A percentile compares a stretch with the other conserved stretches of the same genome.
Conservation (phyloP, 2,113 vertebrate species). For the Pelobates fuscus region DNA sequence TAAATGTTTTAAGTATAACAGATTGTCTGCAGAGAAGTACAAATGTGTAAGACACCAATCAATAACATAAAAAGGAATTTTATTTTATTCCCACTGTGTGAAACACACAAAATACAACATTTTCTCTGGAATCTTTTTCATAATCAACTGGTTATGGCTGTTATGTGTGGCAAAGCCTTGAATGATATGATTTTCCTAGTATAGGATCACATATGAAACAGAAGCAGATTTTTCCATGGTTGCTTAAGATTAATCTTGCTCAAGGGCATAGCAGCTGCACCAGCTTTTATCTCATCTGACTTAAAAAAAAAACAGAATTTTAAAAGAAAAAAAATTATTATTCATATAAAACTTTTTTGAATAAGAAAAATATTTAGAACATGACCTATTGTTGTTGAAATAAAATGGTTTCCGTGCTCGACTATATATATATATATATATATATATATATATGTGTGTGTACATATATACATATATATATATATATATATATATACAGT, state of each 20-base stretch:
- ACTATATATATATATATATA: too few relatives aligned
- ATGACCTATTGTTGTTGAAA: too few relatives aligned
- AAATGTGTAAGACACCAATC: constrained; percentile 49
- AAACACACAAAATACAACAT: constrained; percentile 47
- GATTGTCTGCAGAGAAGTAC: constrained; percentile 26
- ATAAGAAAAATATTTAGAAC: background rate
- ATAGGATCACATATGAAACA: constrained; percentile 40
- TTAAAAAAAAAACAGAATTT: constrained; percentile 53
- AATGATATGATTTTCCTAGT: constrained; percentile 52
- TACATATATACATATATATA: too few relatives aligned
- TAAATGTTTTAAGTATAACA: too few relatives aligned
- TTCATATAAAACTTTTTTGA: background rate
- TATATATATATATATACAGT: too few relatives aligned
- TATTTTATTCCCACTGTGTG: constrained; percentile 44
- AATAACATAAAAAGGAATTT: constrained; percentile 7
- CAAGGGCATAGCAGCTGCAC: constrained; percentile 43
- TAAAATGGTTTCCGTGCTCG: too few relatives aligned
- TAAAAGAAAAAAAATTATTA: constrained; percentile 53
- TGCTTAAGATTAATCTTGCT: constrained; percentile 53
- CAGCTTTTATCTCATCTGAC: constrained; percentile 44
- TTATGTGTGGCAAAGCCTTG: constrained; percentile 50
- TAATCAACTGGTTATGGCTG: constrained; percentile 52
- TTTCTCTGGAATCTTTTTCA: constrained; percentile 39
- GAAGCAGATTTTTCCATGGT: constrained; percentile 53
- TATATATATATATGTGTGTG: too few relatives aligned